A percentile compares a stretch with the other conserved stretches of the same genome.
Evolutionary conservation across 2,888 invertebrate species (phyloP).

Genomic region (Lathronympha strigana): DNA sequence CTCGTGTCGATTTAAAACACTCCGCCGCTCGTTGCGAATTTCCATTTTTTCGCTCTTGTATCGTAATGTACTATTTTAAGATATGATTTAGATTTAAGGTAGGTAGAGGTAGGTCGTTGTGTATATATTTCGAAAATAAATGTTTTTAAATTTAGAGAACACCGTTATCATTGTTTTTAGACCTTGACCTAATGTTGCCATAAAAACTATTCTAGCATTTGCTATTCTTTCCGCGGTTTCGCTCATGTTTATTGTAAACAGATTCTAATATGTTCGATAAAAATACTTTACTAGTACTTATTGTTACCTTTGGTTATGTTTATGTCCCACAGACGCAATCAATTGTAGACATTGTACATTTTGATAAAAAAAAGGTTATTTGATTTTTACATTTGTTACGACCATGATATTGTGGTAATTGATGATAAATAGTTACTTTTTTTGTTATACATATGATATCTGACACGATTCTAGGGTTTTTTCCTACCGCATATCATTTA

Average conservation of each 20-base stretch:
- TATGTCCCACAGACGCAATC: neutral
- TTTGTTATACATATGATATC: neutral
- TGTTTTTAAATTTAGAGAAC: no score
- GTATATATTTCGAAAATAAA: no score
- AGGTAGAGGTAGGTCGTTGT: no score
- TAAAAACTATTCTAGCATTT: slow-evolving; percentile 50
- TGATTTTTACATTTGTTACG: neutral
- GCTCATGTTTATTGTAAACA: slow-evolving; percentile 45
- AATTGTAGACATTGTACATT: neutral
- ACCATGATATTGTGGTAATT: slow-evolving; percentile 2
- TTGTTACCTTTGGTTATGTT: slow-evolving; percentile 7
- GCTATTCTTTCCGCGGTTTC: slow-evolving; percentile 39
- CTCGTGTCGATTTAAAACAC: no score
- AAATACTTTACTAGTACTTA: slow-evolving; percentile 25
- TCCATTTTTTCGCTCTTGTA: no score
- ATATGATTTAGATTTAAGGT: no score
- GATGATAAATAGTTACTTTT: neutral
- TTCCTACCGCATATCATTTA: slow-evolving; percentile 1
- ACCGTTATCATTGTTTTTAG: slow-evolving; percentile 46
- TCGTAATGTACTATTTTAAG: no score
- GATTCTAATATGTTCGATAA: slow-evolving; percentile 46
- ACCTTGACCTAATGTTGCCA: slow-evolving; percentile 65
- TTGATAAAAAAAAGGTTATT: neutral
- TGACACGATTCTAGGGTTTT: neutral
- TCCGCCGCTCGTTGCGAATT: no score